These are phyloP conservation scores for Idaea biselata DNA, from an alignment of 2,888 invertebrate species.

Conservation along the genomic window DNA sequence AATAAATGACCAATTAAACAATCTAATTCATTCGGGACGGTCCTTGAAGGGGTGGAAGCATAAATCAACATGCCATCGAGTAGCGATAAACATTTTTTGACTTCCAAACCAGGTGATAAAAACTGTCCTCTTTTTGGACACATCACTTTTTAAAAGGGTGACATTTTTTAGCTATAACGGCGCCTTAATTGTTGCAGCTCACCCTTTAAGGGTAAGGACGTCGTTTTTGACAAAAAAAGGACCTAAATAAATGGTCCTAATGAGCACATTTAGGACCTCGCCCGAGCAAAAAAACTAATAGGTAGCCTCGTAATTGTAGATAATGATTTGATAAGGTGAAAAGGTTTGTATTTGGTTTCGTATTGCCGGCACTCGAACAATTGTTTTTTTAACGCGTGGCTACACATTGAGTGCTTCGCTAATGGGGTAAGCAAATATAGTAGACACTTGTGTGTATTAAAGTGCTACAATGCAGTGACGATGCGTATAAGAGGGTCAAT, in stretches of 20 bases:
- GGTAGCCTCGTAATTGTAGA: constrained; percentile 55
- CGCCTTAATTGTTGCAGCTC: constrained; percentile 73
- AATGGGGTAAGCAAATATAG: constrained; percentile 73
- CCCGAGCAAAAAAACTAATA: constrained; percentile 52
- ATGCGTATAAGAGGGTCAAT: constrained; percentile 76
- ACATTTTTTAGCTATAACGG: constrained; percentile 75
- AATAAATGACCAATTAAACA: constrained; percentile 80
- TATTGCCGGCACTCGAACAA: constrained; percentile 55
- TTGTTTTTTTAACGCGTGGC: constrained; percentile 65
- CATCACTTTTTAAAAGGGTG: constrained; percentile 66
- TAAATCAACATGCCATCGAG: constrained; percentile 77
- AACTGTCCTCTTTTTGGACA: constrained; percentile 70
- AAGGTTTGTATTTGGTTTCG: constrained; percentile 51
- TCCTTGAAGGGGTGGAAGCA: constrained; percentile 69
- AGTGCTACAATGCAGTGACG: constrained; percentile 63
- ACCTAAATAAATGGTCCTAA: constrained; percentile 70
- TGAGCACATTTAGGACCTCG: constrained; percentile 49
- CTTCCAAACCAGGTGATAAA: constrained; percentile 78
- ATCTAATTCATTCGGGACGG: constrained; percentile 73
- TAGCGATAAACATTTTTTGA: constrained; percentile 80
- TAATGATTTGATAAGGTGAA: constrained; percentile 63
- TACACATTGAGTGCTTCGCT: constrained; percentile 62
- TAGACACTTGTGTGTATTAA: constrained; percentile 62
- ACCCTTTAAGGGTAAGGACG: constrained; percentile 66
- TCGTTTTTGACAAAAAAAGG: constrained; percentile 65